Base-by-base conservation (phyloP, 2,113 vertebrate genomes). In the Megaleporinus macrocephalus region DNA sequence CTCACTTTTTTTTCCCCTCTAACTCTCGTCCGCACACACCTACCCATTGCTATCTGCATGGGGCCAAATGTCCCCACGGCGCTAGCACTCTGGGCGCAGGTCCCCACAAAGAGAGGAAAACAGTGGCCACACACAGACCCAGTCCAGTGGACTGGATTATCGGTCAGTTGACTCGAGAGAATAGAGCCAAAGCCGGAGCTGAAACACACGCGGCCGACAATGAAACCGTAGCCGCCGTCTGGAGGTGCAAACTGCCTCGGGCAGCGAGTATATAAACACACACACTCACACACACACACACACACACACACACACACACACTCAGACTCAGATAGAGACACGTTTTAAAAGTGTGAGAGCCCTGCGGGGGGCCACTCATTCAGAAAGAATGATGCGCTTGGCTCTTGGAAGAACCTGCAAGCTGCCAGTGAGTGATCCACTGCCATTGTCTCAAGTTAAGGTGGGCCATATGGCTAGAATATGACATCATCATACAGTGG, bases 131-230 rank as follows among this genome's bases (percentile, higher is more conserved):
- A 79, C 80, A 59, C 49, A 78, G 69, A 70, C 74, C 85, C 26
- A 83, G 13, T 65, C 76, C 61, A 53, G n/a, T 78, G 84, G 82
- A 71, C 87, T 87, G 82, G 90, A 91, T 91, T 88, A 91, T 89
- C 85, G 86, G 88, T 90, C 89, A 89, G 89, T 91, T 89, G 90
- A 88, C 87, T 89, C 80, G 20, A 18, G 26, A 18, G 86, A 91
- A 87, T 83, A 87, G 84, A 87, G 86, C 89, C 86, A 86, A 89
- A 87, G 84, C 85, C 68, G 81, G 79, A 89, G 81, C 82, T 86
- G 81, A 88, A 92, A 92, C 81, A 69, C 69, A 65, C 59, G 51
- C 30, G 74, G 16, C 33, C 63, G 49, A 78, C 91, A 90, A 88
- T 80, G 84, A 91, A 87, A 90, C 88, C 89, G 86, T 88, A 87